Conservation (phyloP, 2,797 vertebrate genomes). For the Siniperca undulata region DNA sequence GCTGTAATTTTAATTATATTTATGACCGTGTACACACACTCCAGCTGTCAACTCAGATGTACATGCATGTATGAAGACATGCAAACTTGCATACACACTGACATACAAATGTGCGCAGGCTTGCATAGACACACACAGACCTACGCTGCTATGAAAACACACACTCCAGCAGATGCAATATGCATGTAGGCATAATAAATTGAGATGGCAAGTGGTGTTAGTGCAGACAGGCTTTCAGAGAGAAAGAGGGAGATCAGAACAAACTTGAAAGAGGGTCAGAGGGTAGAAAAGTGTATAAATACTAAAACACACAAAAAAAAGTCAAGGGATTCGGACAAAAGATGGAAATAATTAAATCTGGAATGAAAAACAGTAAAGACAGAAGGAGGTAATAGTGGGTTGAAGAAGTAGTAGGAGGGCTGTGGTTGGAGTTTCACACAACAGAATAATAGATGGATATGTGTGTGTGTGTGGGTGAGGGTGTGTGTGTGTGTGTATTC, state of each 20-base stretch:
- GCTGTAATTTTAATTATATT: constrained; percentile 73
- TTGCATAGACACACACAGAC: constrained; percentile 13
- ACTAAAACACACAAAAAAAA: not conserved
- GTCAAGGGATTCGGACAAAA: constrained; percentile 9
- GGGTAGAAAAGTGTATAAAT: constrained; percentile 3
- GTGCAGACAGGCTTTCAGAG: constrained; percentile 42
- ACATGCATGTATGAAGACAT: constrained; percentile 41
- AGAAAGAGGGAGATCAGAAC: constrained; percentile 19
- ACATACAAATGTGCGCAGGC: constrained; percentile 9
- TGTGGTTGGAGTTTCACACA: constrained; percentile 40
- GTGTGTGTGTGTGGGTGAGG: constrained; percentile 25
- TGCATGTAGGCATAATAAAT: constrained; percentile 69
- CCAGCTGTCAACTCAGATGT: constrained; percentile 39
- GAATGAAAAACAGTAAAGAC: constrained; percentile 11
- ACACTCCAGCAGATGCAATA: constrained; percentile 54
- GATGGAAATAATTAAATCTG: constrained; percentile 29
- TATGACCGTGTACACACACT: constrained; percentile 54
- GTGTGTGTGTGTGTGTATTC: constrained; percentile 35
- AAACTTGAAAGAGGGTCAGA: constrained; percentile 7
- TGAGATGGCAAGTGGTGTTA: constrained; percentile 36
- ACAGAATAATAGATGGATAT: constrained; percentile 57
- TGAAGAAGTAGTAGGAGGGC: constrained; percentile 26
- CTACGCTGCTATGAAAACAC: constrained; percentile 16
- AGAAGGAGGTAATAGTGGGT: constrained; percentile 14
- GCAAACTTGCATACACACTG: constrained; percentile 12